Evolutionary conservation across 2,888 invertebrate species (phyloP).

Genomic region (Sarcophaga rosellei): DNA sequence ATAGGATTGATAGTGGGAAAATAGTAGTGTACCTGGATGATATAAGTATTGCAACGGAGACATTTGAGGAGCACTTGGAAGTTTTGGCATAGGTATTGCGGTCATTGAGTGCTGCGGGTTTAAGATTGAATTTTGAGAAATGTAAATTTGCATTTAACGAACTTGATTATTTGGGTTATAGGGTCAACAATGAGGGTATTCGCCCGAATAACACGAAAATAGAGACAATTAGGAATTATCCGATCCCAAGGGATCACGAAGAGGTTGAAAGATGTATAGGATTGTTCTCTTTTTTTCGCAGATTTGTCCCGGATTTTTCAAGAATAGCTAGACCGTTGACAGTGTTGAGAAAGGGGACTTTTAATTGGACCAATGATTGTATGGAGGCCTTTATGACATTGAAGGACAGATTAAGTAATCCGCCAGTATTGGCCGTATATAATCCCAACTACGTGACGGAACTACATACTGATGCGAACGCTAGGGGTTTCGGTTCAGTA

Average conservation of each 20-base stretch:
- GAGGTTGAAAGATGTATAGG: too few relatives aligned
- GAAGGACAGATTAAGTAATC: conserved; percentile 19
- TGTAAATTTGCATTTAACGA: conserved; percentile 29
- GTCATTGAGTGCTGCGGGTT: neutral
- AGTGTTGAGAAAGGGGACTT: too few relatives aligned
- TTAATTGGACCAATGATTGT: too few relatives aligned
- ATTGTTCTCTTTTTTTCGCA: neutral
- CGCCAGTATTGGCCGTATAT: conserved; percentile 10
- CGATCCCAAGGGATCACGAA: neutral
- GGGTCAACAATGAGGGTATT: neutral
- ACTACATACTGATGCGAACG: neutral
- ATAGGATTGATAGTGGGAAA: too few relatives aligned
- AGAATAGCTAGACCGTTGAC: too few relatives aligned
- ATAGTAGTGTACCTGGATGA: too few relatives aligned
- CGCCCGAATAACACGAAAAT: conserved; percentile 13
- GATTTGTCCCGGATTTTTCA: neutral
- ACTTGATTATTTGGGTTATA: too few relatives aligned
- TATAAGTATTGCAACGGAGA: too few relatives aligned
- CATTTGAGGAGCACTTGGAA: too few relatives aligned
- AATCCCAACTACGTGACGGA: too few relatives aligned
- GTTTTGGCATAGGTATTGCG: too few relatives aligned
- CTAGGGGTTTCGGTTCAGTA: conserved; percentile 16
- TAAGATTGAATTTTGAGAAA: conserved; percentile 11
- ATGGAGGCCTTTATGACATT: conserved; percentile 4
- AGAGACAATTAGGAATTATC: conserved; percentile 24